phyloP scores from a whole-genome alignment of 2,113 vertebrate species.

The Oryctolagus cuniculus region DNA sequence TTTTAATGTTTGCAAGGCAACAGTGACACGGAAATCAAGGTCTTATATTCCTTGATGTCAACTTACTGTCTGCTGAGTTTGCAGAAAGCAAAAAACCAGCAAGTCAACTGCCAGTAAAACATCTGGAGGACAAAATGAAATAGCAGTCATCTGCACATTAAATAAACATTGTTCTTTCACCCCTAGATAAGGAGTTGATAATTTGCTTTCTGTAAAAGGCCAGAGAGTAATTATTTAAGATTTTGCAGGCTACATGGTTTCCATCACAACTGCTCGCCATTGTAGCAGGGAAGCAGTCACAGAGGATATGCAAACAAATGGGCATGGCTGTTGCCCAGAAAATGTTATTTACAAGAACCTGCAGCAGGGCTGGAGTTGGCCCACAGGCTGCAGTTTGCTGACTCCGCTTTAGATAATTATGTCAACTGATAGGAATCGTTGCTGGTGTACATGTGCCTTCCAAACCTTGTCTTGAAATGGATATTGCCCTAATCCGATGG shows the following conservation, averaged over 20 bases:
- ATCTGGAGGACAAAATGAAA: conserved; percentile 24
- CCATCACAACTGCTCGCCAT: neutral
- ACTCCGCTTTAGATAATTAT: neutral
- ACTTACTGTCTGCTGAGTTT: neutral
- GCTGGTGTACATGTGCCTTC: neutral
- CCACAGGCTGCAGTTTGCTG: neutral
- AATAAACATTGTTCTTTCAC: neutral
- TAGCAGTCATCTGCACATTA: neutral
- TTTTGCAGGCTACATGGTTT: neutral
- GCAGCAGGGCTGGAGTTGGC: neutral
- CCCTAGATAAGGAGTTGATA: neutral
- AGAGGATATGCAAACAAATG: neutral
- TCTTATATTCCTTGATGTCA: neutral
- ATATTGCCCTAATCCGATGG: neutral
- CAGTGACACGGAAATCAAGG: neutral
- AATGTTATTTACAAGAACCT: conserved; percentile 29
- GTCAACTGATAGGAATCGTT: neutral
- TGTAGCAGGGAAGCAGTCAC: neutral
- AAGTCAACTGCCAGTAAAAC: neutral
- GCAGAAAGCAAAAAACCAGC: conserved; percentile 3
- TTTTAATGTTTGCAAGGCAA: conserved; percentile 9
- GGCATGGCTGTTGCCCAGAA: neutral
- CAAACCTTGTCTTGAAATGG: conserved; percentile 7
- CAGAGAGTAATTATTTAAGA: neutral
- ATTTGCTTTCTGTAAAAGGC: neutral